Evolutionary conservation across 2,888 invertebrate species (phyloP).

Genomic region (Diarsia mendica): DNA sequence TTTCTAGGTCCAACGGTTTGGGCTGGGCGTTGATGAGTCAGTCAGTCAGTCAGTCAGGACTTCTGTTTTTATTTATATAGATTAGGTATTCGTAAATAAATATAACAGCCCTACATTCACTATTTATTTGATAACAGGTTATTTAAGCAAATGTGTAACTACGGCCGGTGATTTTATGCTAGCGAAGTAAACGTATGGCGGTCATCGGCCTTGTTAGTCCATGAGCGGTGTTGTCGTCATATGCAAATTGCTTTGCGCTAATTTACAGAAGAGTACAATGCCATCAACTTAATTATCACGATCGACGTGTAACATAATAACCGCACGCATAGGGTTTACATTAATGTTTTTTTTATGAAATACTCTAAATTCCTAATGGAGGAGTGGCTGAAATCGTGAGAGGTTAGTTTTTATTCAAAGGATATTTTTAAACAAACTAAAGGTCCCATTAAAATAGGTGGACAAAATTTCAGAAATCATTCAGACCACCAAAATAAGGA

Average conservation of each 20-base stretch:
- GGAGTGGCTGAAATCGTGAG: constrained; percentile 25
- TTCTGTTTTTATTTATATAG: no score
- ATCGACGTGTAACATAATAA: constrained; percentile 46
- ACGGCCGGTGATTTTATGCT: constrained; percentile 73
- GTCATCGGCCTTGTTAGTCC: constrained; percentile 81
- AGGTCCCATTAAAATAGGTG: no score
- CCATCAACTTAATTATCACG: constrained; percentile 56
- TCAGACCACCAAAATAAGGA: no score
- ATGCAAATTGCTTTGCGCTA: constrained; percentile 81
- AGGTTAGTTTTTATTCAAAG: constrained; percentile 5
- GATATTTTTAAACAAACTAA: not conserved
- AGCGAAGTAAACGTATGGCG: constrained; percentile 74
- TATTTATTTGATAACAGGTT: constrained; percentile 61
- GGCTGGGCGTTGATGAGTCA: no score
- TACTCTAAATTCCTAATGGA: constrained; percentile 18
- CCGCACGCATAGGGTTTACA: constrained; percentile 20
- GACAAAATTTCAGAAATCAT: no score
- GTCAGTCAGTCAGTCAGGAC: no score
- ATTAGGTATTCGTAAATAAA: not conserved
- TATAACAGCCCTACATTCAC: constrained; percentile 17
- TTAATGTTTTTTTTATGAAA: constrained; percentile 28
- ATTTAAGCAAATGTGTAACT: constrained; percentile 66
- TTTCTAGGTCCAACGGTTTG: no score
- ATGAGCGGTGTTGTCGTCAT: constrained; percentile 75
- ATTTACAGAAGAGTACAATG: constrained; percentile 77